Evolutionary conservation across 2,113 vertebrate genomes (phyloP).

Genomic region (Strigops habroptila): DNA sequence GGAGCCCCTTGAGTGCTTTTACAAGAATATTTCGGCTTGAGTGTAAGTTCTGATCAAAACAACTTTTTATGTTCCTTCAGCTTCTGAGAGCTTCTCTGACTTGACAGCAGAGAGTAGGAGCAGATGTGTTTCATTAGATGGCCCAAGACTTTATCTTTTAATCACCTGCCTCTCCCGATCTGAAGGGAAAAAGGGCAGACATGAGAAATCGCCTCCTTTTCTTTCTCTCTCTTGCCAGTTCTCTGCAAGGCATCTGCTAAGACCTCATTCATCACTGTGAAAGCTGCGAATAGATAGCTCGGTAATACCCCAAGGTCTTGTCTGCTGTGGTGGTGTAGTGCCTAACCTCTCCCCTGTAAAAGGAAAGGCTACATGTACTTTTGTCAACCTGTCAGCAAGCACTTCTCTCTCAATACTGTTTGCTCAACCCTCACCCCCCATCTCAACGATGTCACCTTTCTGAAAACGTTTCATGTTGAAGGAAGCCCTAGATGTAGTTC

Average conservation of each 20-base stretch:
- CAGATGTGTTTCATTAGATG: constrained; percentile 72
- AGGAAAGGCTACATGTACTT: constrained; percentile 81
- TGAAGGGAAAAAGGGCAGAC: constrained; percentile 45
- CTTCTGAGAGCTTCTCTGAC: constrained; percentile 39
- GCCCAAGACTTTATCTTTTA: constrained; percentile 46
- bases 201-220: constrained; percentile 58
- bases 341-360: constrained; percentile 67
- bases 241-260: constrained; percentile 75
- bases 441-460: constrained; percentile 38
- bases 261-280: constrained; percentile 77
- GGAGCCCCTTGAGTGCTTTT: background rate
- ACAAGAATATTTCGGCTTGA: constrained; percentile 14
- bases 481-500: constrained; percentile 3
- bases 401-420: constrained; percentile 66
- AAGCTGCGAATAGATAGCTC: constrained; percentile 78
- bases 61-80: background rate
- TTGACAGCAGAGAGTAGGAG: background rate
- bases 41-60: background rate
- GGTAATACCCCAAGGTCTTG: constrained; percentile 78
- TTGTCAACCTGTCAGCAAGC: constrained; percentile 87
- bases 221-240: background rate
- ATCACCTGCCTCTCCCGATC: constrained; percentile 53
- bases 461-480: constrained; percentile 62
- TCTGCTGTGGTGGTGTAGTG: constrained; percentile 44
- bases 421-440: constrained; percentile 41